Percentiles rank a stretch among this genome's conserved stretches.
phyloP scores from a whole-genome alignment of 2,888 invertebrate genomes.

The Uloborus plumipes region DNA sequence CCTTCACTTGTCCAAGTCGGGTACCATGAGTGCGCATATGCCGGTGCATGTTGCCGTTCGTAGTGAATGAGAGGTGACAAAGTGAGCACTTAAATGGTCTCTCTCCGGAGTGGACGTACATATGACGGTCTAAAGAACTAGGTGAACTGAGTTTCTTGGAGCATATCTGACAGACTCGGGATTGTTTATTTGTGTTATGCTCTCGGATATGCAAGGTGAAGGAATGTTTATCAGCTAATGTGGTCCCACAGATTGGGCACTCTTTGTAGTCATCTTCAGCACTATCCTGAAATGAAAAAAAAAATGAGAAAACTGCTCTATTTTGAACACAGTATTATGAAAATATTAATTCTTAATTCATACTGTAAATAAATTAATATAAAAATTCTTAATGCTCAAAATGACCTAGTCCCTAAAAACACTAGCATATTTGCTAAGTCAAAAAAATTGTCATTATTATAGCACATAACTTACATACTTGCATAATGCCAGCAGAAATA shows the following conservation, averaged over 20 bases:
- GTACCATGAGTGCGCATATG: constrained; percentile 18
- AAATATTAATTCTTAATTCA: too few relatives aligned
- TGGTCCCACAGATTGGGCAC: neutral
- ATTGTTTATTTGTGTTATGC: constrained; percentile 7
- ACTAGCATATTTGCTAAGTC: too few relatives aligned
- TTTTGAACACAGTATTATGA: too few relatives aligned
- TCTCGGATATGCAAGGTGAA: constrained; percentile 15
- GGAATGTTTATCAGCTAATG: neutral
- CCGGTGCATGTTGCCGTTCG: constrained; percentile 57
- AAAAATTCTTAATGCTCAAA: too few relatives aligned
- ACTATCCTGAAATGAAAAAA: too few relatives aligned
- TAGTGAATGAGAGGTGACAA: constrained; percentile 25
- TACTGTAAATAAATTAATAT: too few relatives aligned
- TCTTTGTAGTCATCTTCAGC: too few relatives aligned
- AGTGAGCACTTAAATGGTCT: constrained; percentile 12
- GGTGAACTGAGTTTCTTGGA: constrained; percentile 16
- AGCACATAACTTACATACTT: too few relatives aligned
- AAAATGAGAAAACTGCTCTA: too few relatives aligned
- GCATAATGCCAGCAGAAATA: too few relatives aligned
- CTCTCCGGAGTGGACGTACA: constrained; percentile 21
- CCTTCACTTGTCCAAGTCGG: neutral
- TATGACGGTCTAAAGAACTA: constrained; percentile 46
- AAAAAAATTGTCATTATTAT: too few relatives aligned
- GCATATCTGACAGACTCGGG: constrained; percentile 17
- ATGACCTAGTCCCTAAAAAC: too few relatives aligned